Conservation (phyloP, 2,888 invertebrate genomes). For the Drosophila demipolita region DNA sequence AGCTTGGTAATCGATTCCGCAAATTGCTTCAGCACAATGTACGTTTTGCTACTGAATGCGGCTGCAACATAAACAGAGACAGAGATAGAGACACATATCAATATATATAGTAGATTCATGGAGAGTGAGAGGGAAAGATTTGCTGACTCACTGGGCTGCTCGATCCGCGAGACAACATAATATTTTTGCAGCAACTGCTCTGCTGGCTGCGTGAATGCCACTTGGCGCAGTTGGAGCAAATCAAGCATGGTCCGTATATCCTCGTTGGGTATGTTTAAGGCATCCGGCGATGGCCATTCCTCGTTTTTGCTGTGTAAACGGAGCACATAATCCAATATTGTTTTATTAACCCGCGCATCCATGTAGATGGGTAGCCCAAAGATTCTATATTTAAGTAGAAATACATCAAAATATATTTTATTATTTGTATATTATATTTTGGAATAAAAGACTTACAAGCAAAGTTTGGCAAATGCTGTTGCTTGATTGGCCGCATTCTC, state of each 20-base stretch:
- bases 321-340: slow-evolving; percentile 77
- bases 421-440: too few relatives aligned
- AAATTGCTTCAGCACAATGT: slow-evolving; percentile 78
- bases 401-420: background rate
- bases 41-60: slow-evolving; percentile 81
- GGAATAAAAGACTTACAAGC: slow-evolving; percentile 75
- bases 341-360: slow-evolving; percentile 59
- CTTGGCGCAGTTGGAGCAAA: slow-evolving; percentile 69
- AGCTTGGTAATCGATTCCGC: slow-evolving; percentile 84
- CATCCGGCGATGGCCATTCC: slow-evolving; percentile 11
- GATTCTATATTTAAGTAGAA: slow-evolving; percentile 70
- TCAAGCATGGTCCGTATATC: slow-evolving; percentile 78
- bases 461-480: slow-evolving; percentile 76
- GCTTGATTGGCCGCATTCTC: slow-evolving; percentile 73
- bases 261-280: slow-evolving; percentile 71
- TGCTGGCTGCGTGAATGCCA: slow-evolving; percentile 77
- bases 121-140: slow-evolving; percentile 19
- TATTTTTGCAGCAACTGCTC: slow-evolving; percentile 85
- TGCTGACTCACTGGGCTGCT: slow-evolving; percentile 83
- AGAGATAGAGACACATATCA: background rate
- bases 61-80: slow-evolving; percentile 59
- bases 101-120: background rate
- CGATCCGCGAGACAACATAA: slow-evolving; percentile 84
- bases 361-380: slow-evolving; percentile 84
- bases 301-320: slow-evolving; percentile 58